phyloP scores from a whole-genome alignment of 64 coral and sea anemone genomes.

The Montipora foliosa region DNA sequence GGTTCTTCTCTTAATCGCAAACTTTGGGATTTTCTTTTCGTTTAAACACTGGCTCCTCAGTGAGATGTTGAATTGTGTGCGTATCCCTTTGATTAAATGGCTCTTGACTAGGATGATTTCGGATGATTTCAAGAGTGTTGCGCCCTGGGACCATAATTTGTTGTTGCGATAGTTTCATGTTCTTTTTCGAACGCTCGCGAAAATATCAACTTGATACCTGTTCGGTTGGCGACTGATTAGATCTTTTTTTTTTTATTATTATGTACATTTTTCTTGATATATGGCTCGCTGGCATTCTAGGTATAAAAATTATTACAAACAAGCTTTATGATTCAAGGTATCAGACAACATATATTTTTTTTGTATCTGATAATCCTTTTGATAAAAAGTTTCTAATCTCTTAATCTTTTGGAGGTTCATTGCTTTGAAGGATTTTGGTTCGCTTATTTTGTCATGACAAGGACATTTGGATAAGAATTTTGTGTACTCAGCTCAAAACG shows the following conservation, averaged over 20 bases:
- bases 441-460: constrained; percentile 15
- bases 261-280: too few relatives aligned
- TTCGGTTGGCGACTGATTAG: too few relatives aligned
- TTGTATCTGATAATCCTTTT: not conserved
- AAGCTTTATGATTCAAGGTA: not conserved
- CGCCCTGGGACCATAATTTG: not conserved
- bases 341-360: not conserved
- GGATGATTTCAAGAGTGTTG: not conserved
- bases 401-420: not conserved
- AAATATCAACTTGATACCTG: not conserved
- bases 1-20: not conserved
- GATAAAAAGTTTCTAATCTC: not conserved
- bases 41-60: not conserved
- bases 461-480: not conserved
- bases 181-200: not conserved
- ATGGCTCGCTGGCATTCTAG: too few relatives aligned
- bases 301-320: too few relatives aligned
- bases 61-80: not conserved
- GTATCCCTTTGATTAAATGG: not conserved
- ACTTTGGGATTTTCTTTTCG: not conserved
- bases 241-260: too few relatives aligned
- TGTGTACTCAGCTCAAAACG: not conserved
- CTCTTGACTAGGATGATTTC: not conserved
- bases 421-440: not conserved
- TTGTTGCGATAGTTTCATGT: not conserved